These are phyloP conservation scores for Cyrtodaria siliqua DNA, from an alignment of 2,888 invertebrate genomes.

Conservation along the genomic window DNA sequence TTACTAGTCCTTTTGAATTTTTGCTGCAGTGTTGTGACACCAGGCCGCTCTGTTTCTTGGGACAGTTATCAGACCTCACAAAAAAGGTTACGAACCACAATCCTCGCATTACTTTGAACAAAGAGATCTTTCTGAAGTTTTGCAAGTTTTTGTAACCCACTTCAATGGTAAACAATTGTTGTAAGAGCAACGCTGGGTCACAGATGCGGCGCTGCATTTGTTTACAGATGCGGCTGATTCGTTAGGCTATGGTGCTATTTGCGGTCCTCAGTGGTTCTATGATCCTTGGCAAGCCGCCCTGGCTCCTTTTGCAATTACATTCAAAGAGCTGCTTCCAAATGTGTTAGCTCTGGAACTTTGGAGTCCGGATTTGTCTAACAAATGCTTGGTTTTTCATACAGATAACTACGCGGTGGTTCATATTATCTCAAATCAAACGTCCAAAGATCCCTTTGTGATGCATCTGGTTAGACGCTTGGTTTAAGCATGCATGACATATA, in stretches of 20 bases:
- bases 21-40: slow-evolving; percentile 24
- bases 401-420: slow-evolving; percentile 49
- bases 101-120: too few species aligned
- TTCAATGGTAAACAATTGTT: too few species aligned
- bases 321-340: slow-evolving; percentile 56
- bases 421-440: slow-evolving; percentile 46
- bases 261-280: slow-evolving; percentile 20
- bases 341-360: slow-evolving; percentile 50
- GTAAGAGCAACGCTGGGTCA: too few species aligned
- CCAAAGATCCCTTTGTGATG: slow-evolving; percentile 35
- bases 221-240: too few species aligned
- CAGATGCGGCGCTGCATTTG: too few species aligned
- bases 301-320: slow-evolving; percentile 26
- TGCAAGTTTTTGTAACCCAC: too few species aligned
- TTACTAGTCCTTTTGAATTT: slow-evolving; percentile 39
- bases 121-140: too few species aligned
- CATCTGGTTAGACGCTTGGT: slow-evolving; percentile 43
- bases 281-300: slow-evolving; percentile 13
- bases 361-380: slow-evolving; percentile 16
- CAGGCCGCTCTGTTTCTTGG: too few species aligned
- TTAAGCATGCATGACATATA: slow-evolving; percentile 31
- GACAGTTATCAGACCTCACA: too few species aligned
- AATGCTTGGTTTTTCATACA: slow-evolving; percentile 32
- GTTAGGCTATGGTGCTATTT: slow-evolving; percentile 42
- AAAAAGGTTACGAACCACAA: too few species aligned